Evolutionary conservation across 2,797 vertebrate species (phyloP), one percentile per base, ranked within the genome.

Genomic region (Poeciliopsis presidionis): DNA sequence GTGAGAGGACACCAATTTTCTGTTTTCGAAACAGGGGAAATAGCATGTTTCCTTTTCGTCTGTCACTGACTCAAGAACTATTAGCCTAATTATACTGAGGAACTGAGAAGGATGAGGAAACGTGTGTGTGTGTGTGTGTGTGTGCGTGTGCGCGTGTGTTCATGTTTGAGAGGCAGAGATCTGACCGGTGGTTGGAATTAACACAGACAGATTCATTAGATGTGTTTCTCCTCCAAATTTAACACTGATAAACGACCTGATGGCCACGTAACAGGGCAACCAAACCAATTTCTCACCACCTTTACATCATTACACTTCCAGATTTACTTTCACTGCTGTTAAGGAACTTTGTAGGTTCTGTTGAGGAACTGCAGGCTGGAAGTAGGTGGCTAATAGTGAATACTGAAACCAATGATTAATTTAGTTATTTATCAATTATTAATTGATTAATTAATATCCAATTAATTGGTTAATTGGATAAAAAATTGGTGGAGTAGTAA

Each of bases 81-180:
- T 94, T 92, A 91, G 87, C 83, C 75, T 94, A 95, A 95, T 95
- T 95, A 95, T 86, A 93, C 61, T 67, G 89, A 82, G 76, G 86
- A 86, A 77, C 73, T 82, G 83, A 80, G 75, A 85, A 71, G 72
- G 78, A 79, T 76, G 47, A 86, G 83, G 76, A 57, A 43, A 7
- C 3, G 41, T 70, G 57, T 65, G 67, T 65, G n/a, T 73, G 45
- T 51, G 30, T 33, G 30, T 33, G 30, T 33, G 30, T 33, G 30
- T 73, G 41, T 70, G 57, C 46, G 67, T 55, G n/a, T 73, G 45
- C 12, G 55, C 12, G 28, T 22, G 61, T 53, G 30, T 53, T 13
- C 30, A 6, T 41, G 67, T 11, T 16, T 67, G 25, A 57, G 55
- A 75, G 65, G 39, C 61, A 72, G 76, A 49, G 70, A 80, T 84